Base-by-base conservation (phyloP, 1,140 invertebrate species). In the Zaprionus inermis region DNA sequence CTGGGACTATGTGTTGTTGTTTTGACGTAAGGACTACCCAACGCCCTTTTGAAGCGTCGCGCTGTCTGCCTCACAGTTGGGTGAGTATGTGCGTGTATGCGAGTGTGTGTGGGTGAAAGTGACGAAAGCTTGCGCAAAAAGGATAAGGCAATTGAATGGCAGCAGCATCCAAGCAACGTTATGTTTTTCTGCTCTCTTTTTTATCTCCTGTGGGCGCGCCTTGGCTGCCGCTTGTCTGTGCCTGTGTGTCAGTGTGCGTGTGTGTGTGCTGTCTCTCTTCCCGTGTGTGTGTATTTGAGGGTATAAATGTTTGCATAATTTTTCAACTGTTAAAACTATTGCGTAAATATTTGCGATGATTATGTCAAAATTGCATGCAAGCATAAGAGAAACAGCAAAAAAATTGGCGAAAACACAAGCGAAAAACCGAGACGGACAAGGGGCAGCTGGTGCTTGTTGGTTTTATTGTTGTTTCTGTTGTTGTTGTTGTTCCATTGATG, bases 11-110 rank as follows among this genome's bases (percentile, higher is more conserved):
- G 52, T 64, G 36, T 65, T 59, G 32, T 54, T 57, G 18, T 58
- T 60, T 61, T 56, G 51, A 60, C 32, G 38, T 55, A 80, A 84
- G 76, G 76, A 79, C 70, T 79, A 61, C 79, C 79, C 77, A 88
- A 88, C 83, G 84, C 83, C 83, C 84, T 86, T 88, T 85, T 88
- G 71, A 52, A 68, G 83, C 83, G 83, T 79, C 83, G 83, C 59
- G 83, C 83, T 88, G 83, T 86, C 83, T 86, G 83, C 73, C 76
- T 76, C 49, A 51, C 24, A 72, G 16, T 56, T 61, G 59, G 38
- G 38, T 44, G 38, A 44, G 38, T 44, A 4, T 78, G 52, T 60
- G 28, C 70, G 57, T 64, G 57, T 52, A 18, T 51, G 22, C 72
- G n/a, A n/a, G 34, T 49, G 57, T 64, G 78, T 68, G 69, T 81